These are phyloP conservation scores for Andrena trimmerana DNA, from an alignment of 2,888 invertebrate genomes.

Conservation along the genomic window DNA sequence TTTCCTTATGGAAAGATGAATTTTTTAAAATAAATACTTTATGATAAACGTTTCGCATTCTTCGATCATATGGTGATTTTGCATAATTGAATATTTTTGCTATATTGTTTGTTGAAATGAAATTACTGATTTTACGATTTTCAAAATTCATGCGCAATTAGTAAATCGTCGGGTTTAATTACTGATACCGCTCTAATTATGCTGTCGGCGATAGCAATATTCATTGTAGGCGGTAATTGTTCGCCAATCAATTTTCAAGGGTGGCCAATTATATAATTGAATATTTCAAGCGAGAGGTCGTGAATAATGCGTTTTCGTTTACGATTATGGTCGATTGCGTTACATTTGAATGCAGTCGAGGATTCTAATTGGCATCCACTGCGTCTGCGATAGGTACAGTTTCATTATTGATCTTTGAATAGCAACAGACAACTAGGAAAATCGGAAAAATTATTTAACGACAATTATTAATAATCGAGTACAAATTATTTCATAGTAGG, in stretches of 20 bases:
- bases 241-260: constrained; percentile 56
- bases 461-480: neutral
- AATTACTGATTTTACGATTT: neutral
- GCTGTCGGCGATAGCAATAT: constrained; percentile 37
- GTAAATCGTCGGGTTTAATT: constrained; percentile 7
- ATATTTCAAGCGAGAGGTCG: constrained; percentile 41
- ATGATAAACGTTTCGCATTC: too few relatives aligned
- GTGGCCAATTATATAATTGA: constrained; percentile 44
- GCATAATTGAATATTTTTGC: neutral
- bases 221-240: constrained; percentile 52
- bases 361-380: neutral
- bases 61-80: too few relatives aligned
- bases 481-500: neutral
- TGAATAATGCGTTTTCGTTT: constrained; percentile 10
- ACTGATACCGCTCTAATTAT: constrained; percentile 32
- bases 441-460: neutral
- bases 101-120: neutral
- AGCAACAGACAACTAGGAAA: neutral
- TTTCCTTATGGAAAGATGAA: too few relatives aligned
- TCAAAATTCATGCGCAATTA: neutral
- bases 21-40: too few relatives aligned
- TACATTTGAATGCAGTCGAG: neutral
- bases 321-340: constrained; percentile 22
- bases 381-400: neutral
- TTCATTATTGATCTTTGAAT: neutral